Percentiles rank a stretch among this genome's conserved stretches.
phyloP scores from a whole-genome alignment of 92 coral and sea anemone species.

The Diadumene lineata region DNA sequence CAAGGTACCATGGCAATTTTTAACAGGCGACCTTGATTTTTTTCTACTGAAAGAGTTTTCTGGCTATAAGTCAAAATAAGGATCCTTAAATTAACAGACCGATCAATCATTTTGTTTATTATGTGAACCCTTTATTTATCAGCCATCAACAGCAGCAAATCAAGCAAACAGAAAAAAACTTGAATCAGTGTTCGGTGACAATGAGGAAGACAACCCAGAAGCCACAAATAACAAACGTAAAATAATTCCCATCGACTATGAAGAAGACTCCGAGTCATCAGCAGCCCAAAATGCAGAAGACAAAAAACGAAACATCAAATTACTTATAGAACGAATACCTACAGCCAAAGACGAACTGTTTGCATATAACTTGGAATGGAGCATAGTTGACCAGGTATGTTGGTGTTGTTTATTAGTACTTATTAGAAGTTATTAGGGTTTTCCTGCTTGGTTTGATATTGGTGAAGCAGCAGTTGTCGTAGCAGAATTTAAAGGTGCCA shows the following conservation, averaged over 20 bases:
- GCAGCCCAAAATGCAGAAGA: constrained; percentile 83
- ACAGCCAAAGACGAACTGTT: constrained; percentile 98
- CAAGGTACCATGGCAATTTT: too few relatives aligned
- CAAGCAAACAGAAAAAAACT: constrained; percentile 81
- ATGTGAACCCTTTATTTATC: not conserved
- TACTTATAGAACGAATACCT: constrained; percentile 97
- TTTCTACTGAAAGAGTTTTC: too few relatives aligned
- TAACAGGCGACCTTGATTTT: too few relatives aligned
- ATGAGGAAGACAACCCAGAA: constrained; percentile 72
- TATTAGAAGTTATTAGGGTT: constrained; percentile 10
- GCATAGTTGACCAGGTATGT: constrained; percentile 91
- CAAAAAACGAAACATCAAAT: constrained; percentile 92
- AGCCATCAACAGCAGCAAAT: constrained; percentile 65
- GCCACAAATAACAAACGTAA: constrained; percentile 63
- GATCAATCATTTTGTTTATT: too few relatives aligned
- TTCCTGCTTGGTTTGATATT: not conserved
- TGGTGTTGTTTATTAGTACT: not conserved
- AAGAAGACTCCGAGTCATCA: constrained; percentile 66
- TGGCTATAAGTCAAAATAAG: too few relatives aligned
- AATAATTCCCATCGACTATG: constrained; percentile 88
- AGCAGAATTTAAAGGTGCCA: constrained; percentile 18
- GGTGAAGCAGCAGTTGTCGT: constrained; percentile 4
- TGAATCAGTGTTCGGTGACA: constrained; percentile 84
- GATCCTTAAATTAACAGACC: too few relatives aligned
- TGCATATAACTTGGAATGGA: constrained; percentile 97